Evolutionary conservation across 1,140 invertebrate genomes (phyloP).

Genomic region (Camponotus vicinus): DNA sequence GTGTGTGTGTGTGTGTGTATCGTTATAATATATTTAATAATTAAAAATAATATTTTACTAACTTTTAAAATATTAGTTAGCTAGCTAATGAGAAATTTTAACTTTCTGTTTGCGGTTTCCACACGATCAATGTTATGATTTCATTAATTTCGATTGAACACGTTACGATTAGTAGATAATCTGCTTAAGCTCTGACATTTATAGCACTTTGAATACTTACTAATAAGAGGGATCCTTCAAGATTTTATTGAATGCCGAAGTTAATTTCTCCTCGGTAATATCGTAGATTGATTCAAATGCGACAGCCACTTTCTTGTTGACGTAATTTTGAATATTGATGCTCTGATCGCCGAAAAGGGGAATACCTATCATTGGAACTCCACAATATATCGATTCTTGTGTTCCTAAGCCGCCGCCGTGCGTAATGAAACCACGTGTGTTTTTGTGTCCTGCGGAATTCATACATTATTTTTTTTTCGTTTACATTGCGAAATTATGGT

Average conservation of each 20-base stretch:
- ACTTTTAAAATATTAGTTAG: background rate
- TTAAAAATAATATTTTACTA: background rate
- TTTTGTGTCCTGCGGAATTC: slow-evolving; percentile 79
- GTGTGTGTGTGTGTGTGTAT: background rate
- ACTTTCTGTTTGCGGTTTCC: background rate
- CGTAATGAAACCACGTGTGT: slow-evolving; percentile 84
- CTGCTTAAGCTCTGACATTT: background rate
- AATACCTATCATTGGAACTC: slow-evolving; percentile 85
- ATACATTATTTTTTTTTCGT: background rate
- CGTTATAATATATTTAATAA: background rate
- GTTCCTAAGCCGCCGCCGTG: slow-evolving; percentile 86
- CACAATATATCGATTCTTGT: slow-evolving; percentile 84
- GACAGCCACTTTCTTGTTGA: slow-evolving; percentile 67
- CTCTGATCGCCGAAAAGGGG: slow-evolving; percentile 86
- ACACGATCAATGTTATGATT: slow-evolving; percentile 32
- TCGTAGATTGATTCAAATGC: slow-evolving; percentile 48
- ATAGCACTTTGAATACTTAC: slow-evolving; percentile 65
- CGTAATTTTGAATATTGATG: slow-evolving; percentile 77
- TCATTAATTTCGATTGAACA: slow-evolving; percentile 27
- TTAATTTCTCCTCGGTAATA: slow-evolving; percentile 78
- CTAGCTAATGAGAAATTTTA: no score
- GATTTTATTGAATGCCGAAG: slow-evolving; percentile 75
- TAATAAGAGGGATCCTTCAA: slow-evolving; percentile 78
- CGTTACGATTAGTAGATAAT: background rate
- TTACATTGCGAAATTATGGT: background rate